Evolutionary conservation across 2,797 vertebrate species (phyloP), one percentile per base, ranked within the genome.

Genomic region (Mormyrus proboscirostris): DNA sequence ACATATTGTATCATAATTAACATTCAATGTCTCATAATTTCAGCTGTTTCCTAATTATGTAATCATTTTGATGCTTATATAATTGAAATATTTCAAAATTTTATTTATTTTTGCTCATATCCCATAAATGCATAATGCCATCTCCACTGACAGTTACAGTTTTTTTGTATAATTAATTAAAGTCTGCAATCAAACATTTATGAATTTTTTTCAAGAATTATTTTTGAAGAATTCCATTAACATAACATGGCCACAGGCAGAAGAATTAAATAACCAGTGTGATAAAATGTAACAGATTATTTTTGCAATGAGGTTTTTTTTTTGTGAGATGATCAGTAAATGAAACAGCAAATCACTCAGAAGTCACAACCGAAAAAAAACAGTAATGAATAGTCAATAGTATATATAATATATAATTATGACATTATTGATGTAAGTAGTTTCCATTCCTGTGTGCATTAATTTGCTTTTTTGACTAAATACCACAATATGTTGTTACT

Each of bases 401-500:
- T 84, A 41, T 29, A 51, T 44, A 29, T 44, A n/a, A 49, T 83
- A 44, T 49, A 49, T 22, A 83, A 83, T 44, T 47, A 73, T n/a
- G 38, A 47, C 76, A 82, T 82, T 79, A 41, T 79, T 82, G 19
- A 82, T 44, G 29, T 19, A 62, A 62, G 41, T 82, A 47, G 6
- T 47, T 82, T 47, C 19, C 41, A 47, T 85, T 73, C 33, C 10
- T 86, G 33, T 53, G n/a, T 49, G 25, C 29, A 22, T 83, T 83
- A 50, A 25, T 76, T 87, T 87, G 29, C 22, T 73, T 73, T 89
- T 49, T 86, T 89, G 12, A 19, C 33, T 33, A 55, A 82, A 50
- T 83, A 19, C n/a, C 38, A 16, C 47, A 87, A 8, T 88, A 19
- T 55, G 47, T 87, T 57, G 85, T 2, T 69, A 88, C 51, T 79